Evolutionary conservation across 2,888 invertebrate species (phyloP).

Genomic region (Clusia tigrina): DNA sequence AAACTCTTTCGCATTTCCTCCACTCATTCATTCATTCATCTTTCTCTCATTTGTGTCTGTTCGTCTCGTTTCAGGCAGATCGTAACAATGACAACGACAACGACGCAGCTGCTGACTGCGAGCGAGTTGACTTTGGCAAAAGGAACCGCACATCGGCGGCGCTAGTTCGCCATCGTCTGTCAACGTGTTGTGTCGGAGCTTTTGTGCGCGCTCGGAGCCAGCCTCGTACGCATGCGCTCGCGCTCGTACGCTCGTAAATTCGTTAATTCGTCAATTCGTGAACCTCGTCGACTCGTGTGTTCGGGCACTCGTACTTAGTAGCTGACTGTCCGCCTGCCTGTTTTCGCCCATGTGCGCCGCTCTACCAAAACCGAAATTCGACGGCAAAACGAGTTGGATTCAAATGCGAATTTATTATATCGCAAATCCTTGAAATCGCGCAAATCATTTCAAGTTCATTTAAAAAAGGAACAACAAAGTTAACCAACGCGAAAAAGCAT

Average conservation of each 20-base stretch:
- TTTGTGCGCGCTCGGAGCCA: slow-evolving; percentile 23
- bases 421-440: too few relatives aligned
- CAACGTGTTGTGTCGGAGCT: slow-evolving; percentile 39
- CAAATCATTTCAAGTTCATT: too few relatives aligned
- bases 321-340: too few relatives aligned
- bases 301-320: too few relatives aligned
- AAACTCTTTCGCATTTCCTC: not conserved
- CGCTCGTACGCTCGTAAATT: not conserved
- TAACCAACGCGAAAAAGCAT: slow-evolving; percentile 7
- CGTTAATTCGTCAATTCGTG: too few relatives aligned
- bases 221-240: slow-evolving; percentile 28
- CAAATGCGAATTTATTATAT: not conserved
- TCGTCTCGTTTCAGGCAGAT: slow-evolving; percentile 25
- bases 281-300: too few relatives aligned
- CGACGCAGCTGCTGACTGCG: slow-evolving; percentile 11
- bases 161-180: slow-evolving; percentile 39
- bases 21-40: not conserved
- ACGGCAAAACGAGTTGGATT: not conserved
- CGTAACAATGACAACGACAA: not conserved
- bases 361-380: not conserved
- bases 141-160: slow-evolving; percentile 36
- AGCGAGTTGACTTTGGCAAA: slow-evolving; percentile 34
- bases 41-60: slow-evolving; percentile 15
- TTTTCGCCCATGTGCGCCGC: too few relatives aligned
- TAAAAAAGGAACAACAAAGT: not conserved